A percentile compares a stretch with the other conserved stretches of the same genome.
These are phyloP conservation scores for Pyrgilauda ruficollis DNA, from an alignment of 2,113 vertebrate species.

Conservation along the genomic window DNA sequence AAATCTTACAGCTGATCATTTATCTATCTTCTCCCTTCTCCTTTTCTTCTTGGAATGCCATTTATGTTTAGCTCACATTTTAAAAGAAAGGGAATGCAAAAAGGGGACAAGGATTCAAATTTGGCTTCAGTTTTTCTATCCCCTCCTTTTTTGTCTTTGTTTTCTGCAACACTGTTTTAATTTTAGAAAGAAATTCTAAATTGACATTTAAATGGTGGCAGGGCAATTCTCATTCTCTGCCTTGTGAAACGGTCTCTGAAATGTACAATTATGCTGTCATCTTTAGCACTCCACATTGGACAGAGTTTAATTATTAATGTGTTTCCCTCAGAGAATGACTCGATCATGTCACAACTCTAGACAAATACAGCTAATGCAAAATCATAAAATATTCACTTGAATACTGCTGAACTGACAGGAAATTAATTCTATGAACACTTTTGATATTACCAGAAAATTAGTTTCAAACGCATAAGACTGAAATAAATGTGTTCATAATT, in stretches of 20 bases:
- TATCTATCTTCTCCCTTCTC: conserved; percentile 12
- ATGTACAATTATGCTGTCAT: conserved; percentile 87
- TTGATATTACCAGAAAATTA: conserved; percentile 88
- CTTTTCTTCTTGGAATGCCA: not conserved
- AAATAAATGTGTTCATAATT: conserved; percentile 88
- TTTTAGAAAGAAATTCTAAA: conserved; percentile 75
- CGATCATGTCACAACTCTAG: conserved; percentile 93
- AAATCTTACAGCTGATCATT: conserved; percentile 38
- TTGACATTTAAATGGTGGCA: conserved; percentile 81
- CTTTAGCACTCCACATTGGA: conserved; percentile 86
- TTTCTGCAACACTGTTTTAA: conserved; percentile 56
- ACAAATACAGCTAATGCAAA: conserved; percentile 95
- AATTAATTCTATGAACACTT: conserved; percentile 89
- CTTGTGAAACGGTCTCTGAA: conserved; percentile 76
- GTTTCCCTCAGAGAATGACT: conserved; percentile 90
- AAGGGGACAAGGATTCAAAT: conserved; percentile 45
- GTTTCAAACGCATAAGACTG: conserved; percentile 83
- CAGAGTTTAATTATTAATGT: conserved; percentile 96
- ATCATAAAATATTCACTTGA: conserved; percentile 96
- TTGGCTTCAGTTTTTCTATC: conserved; percentile 33
- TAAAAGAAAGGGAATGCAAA: conserved; percentile 48
- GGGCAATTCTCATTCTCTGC: conserved; percentile 78
- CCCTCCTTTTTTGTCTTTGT: conserved; percentile 1
- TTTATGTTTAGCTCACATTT: conserved; percentile 64
- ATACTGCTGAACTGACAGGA: conserved; percentile 87